A percentile compares a stretch with the other conserved stretches of the same genome.
phyloP scores from a whole-genome alignment of 1,140 invertebrate genomes.

The Cotesia typhae region DNA sequence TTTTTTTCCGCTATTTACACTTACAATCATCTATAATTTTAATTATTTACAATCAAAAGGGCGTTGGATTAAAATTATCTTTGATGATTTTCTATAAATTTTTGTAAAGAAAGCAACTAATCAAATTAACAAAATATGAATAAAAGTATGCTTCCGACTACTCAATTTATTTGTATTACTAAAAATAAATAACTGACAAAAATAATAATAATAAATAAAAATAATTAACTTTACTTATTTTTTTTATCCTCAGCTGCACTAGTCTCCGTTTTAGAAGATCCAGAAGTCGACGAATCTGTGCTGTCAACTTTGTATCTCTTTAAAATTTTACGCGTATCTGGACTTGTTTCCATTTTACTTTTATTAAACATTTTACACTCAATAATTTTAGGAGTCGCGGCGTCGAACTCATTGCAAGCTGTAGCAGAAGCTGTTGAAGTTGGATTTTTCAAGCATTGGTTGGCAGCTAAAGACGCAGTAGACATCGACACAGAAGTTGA shows the following conservation, averaged over 20 bases:
- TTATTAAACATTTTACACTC: conserved; percentile 38
- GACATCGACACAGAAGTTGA: not conserved
- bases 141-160: no score
- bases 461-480: not conserved
- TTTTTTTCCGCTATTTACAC: not conserved
- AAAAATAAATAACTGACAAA: not conserved
- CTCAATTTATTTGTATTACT: not conserved
- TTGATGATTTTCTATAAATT: no score
- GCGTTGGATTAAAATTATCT: no score
- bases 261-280: conserved; percentile 29
- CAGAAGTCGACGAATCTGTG: conserved; percentile 30
- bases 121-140: no score
- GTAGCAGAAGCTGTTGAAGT: not conserved
- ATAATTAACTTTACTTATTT: conserved; percentile 38
- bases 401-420: not conserved
- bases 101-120: no score
- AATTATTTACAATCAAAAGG: no score
- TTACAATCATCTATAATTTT: not conserved
- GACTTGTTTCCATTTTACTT: conserved; percentile 38
- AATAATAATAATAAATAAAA: not conserved
- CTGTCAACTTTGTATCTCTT: conserved; percentile 49
- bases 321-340: conserved; percentile 44
- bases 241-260: conserved; percentile 45
- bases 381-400: conserved; percentile 18
- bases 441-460: not conserved